These are phyloP conservation scores for Idaea biselata DNA, from an alignment of 2,888 invertebrate species.

Conservation along the genomic window DNA sequence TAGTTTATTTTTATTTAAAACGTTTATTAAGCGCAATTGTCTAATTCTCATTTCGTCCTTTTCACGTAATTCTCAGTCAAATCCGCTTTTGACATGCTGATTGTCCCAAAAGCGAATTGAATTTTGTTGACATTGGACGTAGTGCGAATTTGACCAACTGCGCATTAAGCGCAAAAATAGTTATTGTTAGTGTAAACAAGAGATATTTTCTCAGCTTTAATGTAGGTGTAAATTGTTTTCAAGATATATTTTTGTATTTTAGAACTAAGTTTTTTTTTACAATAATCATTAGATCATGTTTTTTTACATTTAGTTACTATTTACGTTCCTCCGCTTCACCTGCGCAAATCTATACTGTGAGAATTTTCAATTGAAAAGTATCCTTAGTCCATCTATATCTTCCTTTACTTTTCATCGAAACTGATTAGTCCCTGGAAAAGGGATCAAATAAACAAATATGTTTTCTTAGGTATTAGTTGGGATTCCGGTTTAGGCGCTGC, in stretches of 20 bases:
- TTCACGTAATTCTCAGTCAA: too few relatives aligned
- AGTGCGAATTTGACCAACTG: not conserved
- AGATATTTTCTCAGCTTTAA: conserved; percentile 46
- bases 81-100: too few relatives aligned
- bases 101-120: not conserved
- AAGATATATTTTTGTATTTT: conserved; percentile 33
- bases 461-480: too few relatives aligned
- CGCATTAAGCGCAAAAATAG: not conserved
- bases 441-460: too few relatives aligned
- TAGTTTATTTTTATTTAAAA: not conserved
- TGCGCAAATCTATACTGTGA: not conserved
- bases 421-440: too few relatives aligned
- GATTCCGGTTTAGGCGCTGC: too few relatives aligned
- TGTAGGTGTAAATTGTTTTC: conserved; percentile 54
- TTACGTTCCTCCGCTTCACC: not conserved
- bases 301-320: not conserved
- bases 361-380: not conserved
- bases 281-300: not conserved
- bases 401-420: too few relatives aligned
- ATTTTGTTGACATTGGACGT: not conserved
- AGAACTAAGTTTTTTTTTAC: conserved; percentile 41
- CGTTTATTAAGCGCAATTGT: not conserved
- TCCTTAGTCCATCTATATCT: not conserved
- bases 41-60: not conserved
- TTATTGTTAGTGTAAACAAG: not conserved